Conservation (phyloP, 2,797 vertebrate genomes). For the Sarcoramphus papa region DNA sequence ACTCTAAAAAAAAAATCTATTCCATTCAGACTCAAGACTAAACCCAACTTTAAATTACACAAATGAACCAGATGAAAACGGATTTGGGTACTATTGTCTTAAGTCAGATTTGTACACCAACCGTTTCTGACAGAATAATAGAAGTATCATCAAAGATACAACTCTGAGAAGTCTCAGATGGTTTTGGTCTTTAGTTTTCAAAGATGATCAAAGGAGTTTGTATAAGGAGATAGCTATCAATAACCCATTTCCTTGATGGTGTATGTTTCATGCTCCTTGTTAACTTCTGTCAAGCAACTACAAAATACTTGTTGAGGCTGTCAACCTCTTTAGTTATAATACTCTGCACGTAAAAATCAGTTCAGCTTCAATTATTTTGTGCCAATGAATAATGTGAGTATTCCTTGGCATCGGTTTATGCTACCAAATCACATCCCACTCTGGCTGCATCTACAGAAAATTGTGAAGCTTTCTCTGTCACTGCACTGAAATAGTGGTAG, state of each 20-base stretch:
- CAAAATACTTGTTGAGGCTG: neutral
- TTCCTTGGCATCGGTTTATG: neutral
- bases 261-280: neutral
- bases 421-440: neutral
- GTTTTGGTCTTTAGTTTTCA: neutral
- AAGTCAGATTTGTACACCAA: neutral
- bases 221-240: neutral
- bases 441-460: neutral
- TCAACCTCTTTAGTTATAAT: neutral
- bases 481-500: neutral
- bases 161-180: neutral
- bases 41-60: neutral
- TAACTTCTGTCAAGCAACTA: neutral
- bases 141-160: neutral
- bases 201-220: neutral
- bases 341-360: neutral
- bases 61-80: neutral
- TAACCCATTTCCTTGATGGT: neutral
- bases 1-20: neutral
- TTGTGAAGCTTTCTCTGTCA: neutral
- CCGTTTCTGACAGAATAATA: neutral
- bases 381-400: neutral
- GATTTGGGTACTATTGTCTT: neutral
- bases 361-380: neutral
- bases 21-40: neutral